These are phyloP conservation scores for Phymanthus crucifer DNA, from an alignment of 92 coral and sea anemone species.

Conservation along the genomic window DNA sequence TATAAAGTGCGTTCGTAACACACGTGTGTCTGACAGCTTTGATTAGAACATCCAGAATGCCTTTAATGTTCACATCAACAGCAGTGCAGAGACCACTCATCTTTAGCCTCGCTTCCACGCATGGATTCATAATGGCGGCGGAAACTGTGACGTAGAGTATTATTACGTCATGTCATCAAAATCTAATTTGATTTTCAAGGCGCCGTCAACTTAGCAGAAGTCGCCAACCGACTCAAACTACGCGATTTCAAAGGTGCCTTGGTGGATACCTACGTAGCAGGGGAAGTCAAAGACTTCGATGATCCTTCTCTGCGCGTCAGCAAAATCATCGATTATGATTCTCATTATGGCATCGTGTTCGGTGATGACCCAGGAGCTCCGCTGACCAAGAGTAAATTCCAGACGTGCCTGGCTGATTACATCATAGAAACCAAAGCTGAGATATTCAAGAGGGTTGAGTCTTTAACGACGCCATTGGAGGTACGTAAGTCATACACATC, in stretches of 20 bases:
- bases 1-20: too few species aligned
- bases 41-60: too few species aligned
- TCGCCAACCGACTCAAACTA: constrained; percentile 56
- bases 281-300: constrained; percentile 49
- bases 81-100: too few species aligned
- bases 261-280: constrained; percentile 93
- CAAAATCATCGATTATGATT: constrained; percentile 80
- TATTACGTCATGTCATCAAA: background rate
- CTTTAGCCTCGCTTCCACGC: too few species aligned
- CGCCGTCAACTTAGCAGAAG: constrained; percentile 24
- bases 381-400: constrained; percentile 50
- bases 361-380: constrained; percentile 54
- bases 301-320: constrained; percentile 66
- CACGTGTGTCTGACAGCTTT: too few species aligned
- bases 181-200: constrained; percentile 21
- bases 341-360: constrained; percentile 90
- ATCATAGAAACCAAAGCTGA: constrained; percentile 66
- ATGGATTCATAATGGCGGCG: too few species aligned
- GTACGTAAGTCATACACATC: constrained; percentile 28
- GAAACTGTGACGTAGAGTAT: too few species aligned
- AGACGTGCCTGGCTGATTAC: constrained; percentile 70
- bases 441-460: constrained; percentile 69
- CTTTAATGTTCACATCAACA: too few species aligned
- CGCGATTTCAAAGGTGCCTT: constrained; percentile 75
- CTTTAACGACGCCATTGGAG: constrained; percentile 62